Base-by-base conservation (phyloP, 2,797 vertebrate species). In the Epinephelus malabaricus region DNA sequence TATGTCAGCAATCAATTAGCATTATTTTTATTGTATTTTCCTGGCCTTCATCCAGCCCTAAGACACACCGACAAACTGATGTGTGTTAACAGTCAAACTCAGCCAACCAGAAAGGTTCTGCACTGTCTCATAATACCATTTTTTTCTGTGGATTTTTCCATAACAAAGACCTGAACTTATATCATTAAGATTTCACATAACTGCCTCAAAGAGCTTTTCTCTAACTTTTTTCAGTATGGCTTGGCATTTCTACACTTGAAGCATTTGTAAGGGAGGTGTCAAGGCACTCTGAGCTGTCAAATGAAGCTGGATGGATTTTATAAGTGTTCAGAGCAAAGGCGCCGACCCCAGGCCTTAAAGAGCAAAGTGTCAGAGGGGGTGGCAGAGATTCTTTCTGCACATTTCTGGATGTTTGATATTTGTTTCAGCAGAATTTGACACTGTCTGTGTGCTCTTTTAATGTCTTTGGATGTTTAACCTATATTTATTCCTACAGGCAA, bases 1-100 rank as follows among this genome's bases (percentile, higher is more conserved):
- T 72, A 67, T 69, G 56, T 64, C 30, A n/a, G 61, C 47, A 23
- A 49, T 80, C 73, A 78, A 54, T 69, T 65, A 18, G 46, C 25
- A 63, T 68, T 30, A 18, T 69, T 60, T 46, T 14, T 38, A 23
- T 51, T 47, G 38, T 46, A 9, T 23, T 56, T 40, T 4, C 11
- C 6, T 40, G 46, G 54, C 47, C 6, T 21, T 67, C 11, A 19
- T 55, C 27, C 40, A 51, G 25, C 14, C 14, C 19, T 27, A 53
- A 47, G 17, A 63, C 15, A 43, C 19, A 76, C 8, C 27, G 40
- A 69, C 65, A 58, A 53, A 56, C 23, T 38, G 8, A n/a, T 45
- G 43, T 66, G 56, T 55, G 50, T 17, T 5, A 45, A 58, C 69
- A 27, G 4, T 27, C 40, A 51, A 13, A 25, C 46, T 9, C 30